Evolutionary conservation across 2,113 vertebrate genomes (phyloP), one percentile per base, ranked within the genome.

Genomic region (Macroglossus sobrinus): DNA sequence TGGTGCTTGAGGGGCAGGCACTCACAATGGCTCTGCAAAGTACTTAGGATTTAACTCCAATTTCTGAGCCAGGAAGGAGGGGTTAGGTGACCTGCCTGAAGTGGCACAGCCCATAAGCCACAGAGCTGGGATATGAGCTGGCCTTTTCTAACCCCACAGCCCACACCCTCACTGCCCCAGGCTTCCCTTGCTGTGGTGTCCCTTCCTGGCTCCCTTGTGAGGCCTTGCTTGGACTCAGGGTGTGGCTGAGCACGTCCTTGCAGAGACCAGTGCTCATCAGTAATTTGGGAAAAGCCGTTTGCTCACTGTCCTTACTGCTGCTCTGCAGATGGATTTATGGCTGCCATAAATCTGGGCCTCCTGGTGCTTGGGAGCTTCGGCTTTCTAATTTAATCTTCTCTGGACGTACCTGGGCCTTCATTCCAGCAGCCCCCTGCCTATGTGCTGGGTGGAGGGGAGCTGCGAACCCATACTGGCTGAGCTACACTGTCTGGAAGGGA

Each of bases 401-500:
- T 55, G 72, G 30, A 95, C 4, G 64, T 79, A 78, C 89, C 75
- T 85, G 0, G 61, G 75, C 82, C 50, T 84, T 88, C 1, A 1
- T 86, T 74, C 89, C 78, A 24, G 59, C 55, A 35, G 78, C 61
- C 15, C 8, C n/a, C 55, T 35, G 87, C 50, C 45, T 66, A 38
- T 81, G 63, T 94, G 92, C 93, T 97, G 96, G 84, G 30, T 72
- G 19, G 0, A 79, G 82, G 84, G 78, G 86, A 96, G 89, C 69
- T 71, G 84, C 68, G 84, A 97, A 79, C 26, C 59, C 63, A 90
- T 84, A 45, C 80, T 75, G 68, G 89, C 93, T 96, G 97, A 96
- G 89, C 97, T 97, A 96, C 94, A 93, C 94, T 88, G 68, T 98
- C 95, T 97, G 97, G 91, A 97, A 97, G 89, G 85, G 69, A 93